Evolutionary conservation across 2,888 invertebrate species (phyloP), one percentile per base, ranked within the genome.

Genomic region (Strigamia transsilvanica): DNA sequence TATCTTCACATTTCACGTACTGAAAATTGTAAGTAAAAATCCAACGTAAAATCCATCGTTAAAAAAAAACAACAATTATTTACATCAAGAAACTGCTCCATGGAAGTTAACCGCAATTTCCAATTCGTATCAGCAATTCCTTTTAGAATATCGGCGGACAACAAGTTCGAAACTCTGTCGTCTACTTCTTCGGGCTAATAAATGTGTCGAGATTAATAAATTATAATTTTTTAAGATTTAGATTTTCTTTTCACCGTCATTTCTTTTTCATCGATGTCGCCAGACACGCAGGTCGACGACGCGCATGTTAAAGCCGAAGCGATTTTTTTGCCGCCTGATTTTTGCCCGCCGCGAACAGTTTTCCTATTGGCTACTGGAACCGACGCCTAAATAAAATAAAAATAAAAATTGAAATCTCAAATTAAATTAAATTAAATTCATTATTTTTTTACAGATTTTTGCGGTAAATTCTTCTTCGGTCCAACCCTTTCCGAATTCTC

Each of bases 41-140:
- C 4, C 27, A 34, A 73, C 15, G 18, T 1, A 12, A 18, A 18
- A 18, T 32, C n/a, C n/a, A 7, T 4, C 21, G 3, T 0, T 0
- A 78, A 23, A 79, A 34, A 27, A 27, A 27, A 27, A 27, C 1
- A 1, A 27, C 27, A 27, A 27, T 27, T 34, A 83, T 84, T 85
- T 83, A 89, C 89, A 84, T 90, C 91, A 56, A 91, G 88, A 84
- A 95, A 90, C 85, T 91, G 91, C 86, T 96, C 95, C 15, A 93
- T 93, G 0, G 94, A 92, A 12, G 91, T 89, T 18, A 96, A 89
- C 38, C 97, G 91, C 82, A 89, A 93, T 89, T 97, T 97, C 96
- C 96, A 97, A 88, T 95, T 95, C 79, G 91, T 87, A 87, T 94
- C 95, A 0, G 90, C 90, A 5, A 97, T 89, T 80, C 93, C 94